phyloP scores from a whole-genome alignment of 2,113 vertebrate genomes.

The Phalacrocorax aristotelis region DNA sequence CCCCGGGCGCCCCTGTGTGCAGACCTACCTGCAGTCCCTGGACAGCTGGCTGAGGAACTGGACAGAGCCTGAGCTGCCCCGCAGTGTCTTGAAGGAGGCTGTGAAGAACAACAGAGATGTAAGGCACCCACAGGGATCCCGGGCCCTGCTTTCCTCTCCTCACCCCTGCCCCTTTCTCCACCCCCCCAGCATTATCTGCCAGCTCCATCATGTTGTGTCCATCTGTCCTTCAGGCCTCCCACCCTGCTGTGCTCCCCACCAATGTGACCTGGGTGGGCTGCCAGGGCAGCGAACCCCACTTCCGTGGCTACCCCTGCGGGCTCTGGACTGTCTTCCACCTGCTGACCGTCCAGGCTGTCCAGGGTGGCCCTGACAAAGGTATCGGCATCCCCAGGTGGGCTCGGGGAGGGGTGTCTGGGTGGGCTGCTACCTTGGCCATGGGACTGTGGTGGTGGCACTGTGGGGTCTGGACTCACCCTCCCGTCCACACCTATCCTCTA shows the following conservation, averaged over 20 bases:
- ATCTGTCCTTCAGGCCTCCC: background rate
- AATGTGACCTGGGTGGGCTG: slow-evolving; percentile 86
- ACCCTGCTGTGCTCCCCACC: slow-evolving; percentile 68
- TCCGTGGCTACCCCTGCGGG: slow-evolving; percentile 88
- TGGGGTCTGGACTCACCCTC: rapidly evolving
- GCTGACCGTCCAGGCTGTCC: slow-evolving; percentile 84
- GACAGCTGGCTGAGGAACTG: slow-evolving; percentile 77
- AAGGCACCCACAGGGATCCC: background rate
- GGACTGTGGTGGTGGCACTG: background rate
- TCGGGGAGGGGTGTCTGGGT: background rate
- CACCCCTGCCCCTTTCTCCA: background rate
- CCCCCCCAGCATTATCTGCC: background rate
- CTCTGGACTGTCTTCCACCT: slow-evolving; percentile 92
- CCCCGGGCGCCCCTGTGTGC: slow-evolving; percentile 82
- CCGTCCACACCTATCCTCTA: background rate
- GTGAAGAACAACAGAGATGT: slow-evolving; percentile 82
- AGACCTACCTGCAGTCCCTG: slow-evolving; percentile 77
- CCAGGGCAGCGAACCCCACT: slow-evolving; percentile 82
- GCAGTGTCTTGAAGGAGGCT: slow-evolving; percentile 67
- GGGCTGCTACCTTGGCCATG: rapidly evolving
- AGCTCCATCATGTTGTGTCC: rapidly evolving
- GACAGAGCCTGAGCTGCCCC: slow-evolving; percentile 71
- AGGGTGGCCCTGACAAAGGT: slow-evolving; percentile 30
- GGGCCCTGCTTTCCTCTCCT: background rate
- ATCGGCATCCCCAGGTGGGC: background rate